Evolutionary conservation across 92 coral and sea anemone species (phyloP).

Genomic region (Diadumene lineata): DNA sequence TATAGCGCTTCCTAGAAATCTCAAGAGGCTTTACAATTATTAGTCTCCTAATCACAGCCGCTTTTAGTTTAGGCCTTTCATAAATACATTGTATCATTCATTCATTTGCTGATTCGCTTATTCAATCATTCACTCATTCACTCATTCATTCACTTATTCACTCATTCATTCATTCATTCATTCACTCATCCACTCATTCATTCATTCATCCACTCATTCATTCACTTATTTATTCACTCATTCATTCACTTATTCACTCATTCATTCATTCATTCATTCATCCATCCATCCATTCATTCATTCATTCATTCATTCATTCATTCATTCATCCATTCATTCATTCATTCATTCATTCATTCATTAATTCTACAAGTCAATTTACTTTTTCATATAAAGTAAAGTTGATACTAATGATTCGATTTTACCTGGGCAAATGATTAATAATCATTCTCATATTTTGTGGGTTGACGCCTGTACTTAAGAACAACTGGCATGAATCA

Average conservation of each 20-base stretch:
- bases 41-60: too few species aligned
- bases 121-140: neutral
- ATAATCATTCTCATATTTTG: constrained; percentile 25
- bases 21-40: too few species aligned
- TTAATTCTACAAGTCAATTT: too few species aligned
- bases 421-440: constrained; percentile 19
- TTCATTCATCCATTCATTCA: neutral
- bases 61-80: neutral
- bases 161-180: neutral
- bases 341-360: neutral
- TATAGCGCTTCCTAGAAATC: too few species aligned
- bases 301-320: neutral
- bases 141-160: neutral
- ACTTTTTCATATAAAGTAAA: neutral
- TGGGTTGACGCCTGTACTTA: constrained; percentile 53
- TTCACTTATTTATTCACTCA: neutral
- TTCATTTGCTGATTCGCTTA: neutral
- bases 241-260: neutral
- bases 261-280: neutral
- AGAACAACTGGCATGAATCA: constrained; percentile 46
- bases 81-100: neutral
- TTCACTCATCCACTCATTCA: neutral
- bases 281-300: neutral
- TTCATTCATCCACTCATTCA: neutral
- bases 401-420: neutral